A percentile compares a stretch with the other conserved stretches of the same genome.
phyloP scores from a whole-genome alignment of 30 jellyfish, hydroid and myxozoan genomes.

The Mastigias papua region DNA sequence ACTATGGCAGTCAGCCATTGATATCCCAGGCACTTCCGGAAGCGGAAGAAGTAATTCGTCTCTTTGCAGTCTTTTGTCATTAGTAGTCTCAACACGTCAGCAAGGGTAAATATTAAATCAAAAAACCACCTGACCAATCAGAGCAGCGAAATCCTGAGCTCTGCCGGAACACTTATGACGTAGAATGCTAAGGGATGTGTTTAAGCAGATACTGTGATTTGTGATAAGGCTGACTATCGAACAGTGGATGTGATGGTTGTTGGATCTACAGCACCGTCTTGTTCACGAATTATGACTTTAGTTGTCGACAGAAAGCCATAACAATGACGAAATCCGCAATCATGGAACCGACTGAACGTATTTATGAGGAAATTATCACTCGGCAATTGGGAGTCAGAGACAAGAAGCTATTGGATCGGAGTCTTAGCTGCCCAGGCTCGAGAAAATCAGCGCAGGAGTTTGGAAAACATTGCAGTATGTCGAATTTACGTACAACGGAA shows the following conservation, averaged over 20 bases:
- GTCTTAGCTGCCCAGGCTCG: constrained; percentile 59
- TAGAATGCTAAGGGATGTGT: neutral
- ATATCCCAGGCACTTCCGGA: constrained; percentile 55
- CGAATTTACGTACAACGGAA: neutral
- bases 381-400: constrained; percentile 14
- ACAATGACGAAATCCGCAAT: constrained; percentile 50
- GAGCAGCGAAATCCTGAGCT: neutral
- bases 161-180: constrained; percentile 25
- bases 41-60: constrained; percentile 44
- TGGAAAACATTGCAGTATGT: constrained; percentile 29
- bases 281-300: neutral
- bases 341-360: constrained; percentile 65
- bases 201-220: constrained; percentile 21
- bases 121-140: constrained; percentile 20
- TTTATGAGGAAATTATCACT: constrained; percentile 68
- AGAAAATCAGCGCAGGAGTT: constrained; percentile 28
- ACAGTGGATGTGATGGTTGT: neutral
- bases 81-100: constrained; percentile 39
- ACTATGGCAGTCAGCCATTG: neutral
- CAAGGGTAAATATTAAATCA: constrained; percentile 18
- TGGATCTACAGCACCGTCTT: neutral
- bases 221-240: neutral
- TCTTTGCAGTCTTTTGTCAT: neutral
- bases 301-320: neutral
- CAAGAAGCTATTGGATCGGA: constrained; percentile 30